Base-by-base conservation (phyloP, 2,797 vertebrate species). In the Rhinella marina region DNA sequence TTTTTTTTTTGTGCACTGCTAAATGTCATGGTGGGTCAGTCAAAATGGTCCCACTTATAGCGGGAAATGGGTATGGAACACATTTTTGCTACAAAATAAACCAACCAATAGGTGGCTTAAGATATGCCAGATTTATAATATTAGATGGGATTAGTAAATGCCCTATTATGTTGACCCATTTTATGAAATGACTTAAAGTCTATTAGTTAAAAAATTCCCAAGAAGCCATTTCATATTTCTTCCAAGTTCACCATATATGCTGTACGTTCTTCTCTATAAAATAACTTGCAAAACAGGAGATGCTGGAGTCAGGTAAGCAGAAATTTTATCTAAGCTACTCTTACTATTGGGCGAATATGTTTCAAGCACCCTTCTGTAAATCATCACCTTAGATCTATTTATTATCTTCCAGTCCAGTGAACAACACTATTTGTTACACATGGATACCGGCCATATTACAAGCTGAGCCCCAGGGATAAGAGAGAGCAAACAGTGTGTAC, bases 361-460 rank as follows among this genome's bases (percentile, higher is more conserved):
- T 94, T 91, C 91, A 92, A 93, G 90, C 94, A 92, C 90, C 91
- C 89, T 94, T 94, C 92, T 92, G 93, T 94, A 95, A 94, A 95
- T 94, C 94, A 93, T 94, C 92, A 90, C 92, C 92, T 93, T 92
- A 92, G 91, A 92, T 93, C 92, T 95, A 94, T 94, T 94, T 94
- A 94, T 94, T 93, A 94, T 93, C 94, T 95, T 94, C 91, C 94
- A 94, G 92, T 90, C 91, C 93, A 92, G 90, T 93, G 93, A 94
- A 94, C 94, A 94, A 92, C 91, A 91, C 92, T 94, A 90, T 95
- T 93, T 92, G 94, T 93, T 94, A 95, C 94, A 94, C 94, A 93
- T 91, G 94, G 93, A 93, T 92, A 93, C 93, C 92, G 89, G 92
- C 92, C 92, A 92, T 92, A 94, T 93, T 93, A 93, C 93, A 93